Evolutionary conservation across 2,113 vertebrate species (phyloP), one percentile per base, ranked within the genome.

Genomic region (Orthonyx spaldingii): DNA sequence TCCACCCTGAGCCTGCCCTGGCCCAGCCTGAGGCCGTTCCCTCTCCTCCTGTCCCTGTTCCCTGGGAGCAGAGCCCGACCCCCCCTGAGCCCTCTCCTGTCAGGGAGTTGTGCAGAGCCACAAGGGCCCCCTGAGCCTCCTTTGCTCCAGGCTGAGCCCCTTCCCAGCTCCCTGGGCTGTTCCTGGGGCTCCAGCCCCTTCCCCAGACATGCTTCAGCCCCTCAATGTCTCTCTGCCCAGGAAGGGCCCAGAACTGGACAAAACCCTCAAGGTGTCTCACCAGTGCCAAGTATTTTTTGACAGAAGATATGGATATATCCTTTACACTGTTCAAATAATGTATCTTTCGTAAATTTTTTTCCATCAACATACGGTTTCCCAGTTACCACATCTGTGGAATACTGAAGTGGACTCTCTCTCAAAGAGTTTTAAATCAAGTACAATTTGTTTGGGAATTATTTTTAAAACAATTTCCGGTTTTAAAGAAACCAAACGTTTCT

Each of bases 181-280:
- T 71, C 13, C 81, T 50, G 78, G 63, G 12, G n/a, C 47, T 61
- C 32, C 56, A 56, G 49, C 2, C 42, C 63, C 15, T 53, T 13
- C 30, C 42, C 83, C 24, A 22, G 28, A 28, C 69, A 39, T 0
- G 0, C 52, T 7, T 16, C 57, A 63, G 26, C 18, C 32, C 42
- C 37, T 57, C 59, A 0, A 4, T 1, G 32, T 3, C 3, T 11
- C 23, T 52, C 13, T 17, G 23, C 28, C 16, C 6, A 21, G 4
- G 16, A 64, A 6, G 4, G 4, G 7, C 60, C 32, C 28, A 60
- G 37, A n/a, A 60, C 6, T n/a, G 23, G 16, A 39, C 8, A 52
- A 81, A 46, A 42, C 1, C 14, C 23, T 53, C 11, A 3, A 52
- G 16, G 23, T 23, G 9, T 37, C 39, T 18, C 60, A 30, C 6